phyloP scores from a whole-genome alignment of 2,888 invertebrate species.

The Pachymerium ferrugineum region DNA sequence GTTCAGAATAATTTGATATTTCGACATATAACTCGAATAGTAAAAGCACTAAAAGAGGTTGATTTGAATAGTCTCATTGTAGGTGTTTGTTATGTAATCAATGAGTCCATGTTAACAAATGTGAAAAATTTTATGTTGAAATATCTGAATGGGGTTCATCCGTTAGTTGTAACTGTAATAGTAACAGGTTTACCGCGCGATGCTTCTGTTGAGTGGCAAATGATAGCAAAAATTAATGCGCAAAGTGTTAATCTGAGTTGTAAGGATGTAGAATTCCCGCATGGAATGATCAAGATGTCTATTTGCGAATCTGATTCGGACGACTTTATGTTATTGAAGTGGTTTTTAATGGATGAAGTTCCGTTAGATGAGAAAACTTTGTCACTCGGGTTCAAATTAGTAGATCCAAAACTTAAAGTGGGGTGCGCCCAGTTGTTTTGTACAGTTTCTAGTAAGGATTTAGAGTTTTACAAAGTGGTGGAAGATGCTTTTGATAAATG shows the following conservation, averaged over 20 bases:
- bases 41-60: constrained; percentile 70
- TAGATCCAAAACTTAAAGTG: neutral
- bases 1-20: constrained; percentile 77
- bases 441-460: neutral
- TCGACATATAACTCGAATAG: constrained; percentile 73
- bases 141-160: constrained; percentile 42
- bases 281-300: neutral
- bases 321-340: neutral
- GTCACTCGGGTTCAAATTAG: neutral
- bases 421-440: neutral
- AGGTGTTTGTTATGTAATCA: constrained; percentile 71
- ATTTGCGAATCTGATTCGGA: neutral
- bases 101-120: neutral
- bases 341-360: neutral
- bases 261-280: neutral
- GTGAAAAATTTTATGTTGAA: neutral
- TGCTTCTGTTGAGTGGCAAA: constrained; percentile 86
- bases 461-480: neutral
- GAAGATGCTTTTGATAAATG: neutral
- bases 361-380: neutral
- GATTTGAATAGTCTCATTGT: constrained; percentile 76
- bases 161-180: constrained; percentile 78
- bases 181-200: constrained; percentile 71
- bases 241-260: neutral
- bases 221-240: constrained; percentile 59